These are phyloP conservation scores for Stramonita haemastoma DNA, from an alignment of 2,888 invertebrate genomes.

Conservation along the genomic window DNA sequence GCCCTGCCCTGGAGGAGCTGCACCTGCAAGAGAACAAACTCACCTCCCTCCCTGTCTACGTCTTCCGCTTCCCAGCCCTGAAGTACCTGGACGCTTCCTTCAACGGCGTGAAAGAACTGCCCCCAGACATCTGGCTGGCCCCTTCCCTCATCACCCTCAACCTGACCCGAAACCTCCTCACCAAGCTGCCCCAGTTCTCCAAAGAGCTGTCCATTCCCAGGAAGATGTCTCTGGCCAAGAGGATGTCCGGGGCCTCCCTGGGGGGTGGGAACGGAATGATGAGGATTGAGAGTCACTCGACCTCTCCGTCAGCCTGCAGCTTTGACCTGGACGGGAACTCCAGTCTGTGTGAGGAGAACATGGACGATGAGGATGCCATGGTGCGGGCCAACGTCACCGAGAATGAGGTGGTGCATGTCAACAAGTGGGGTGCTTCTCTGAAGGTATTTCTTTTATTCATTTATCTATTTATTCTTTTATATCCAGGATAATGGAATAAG, in stretches of 20 bases:
- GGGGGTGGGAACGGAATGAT: not conserved
- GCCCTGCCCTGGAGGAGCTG: conserved; percentile 86
- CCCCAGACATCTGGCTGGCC: conserved; percentile 68
- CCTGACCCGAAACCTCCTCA: conserved; percentile 47
- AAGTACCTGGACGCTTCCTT: conserved; percentile 90
- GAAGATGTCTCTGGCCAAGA: conserved; percentile 10
- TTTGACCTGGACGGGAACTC: conserved; percentile 37
- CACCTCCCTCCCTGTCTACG: conserved; percentile 87
- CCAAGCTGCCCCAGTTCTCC: conserved; percentile 45
- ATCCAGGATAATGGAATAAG: too few species aligned
- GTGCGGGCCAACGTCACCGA: conserved; percentile 32
- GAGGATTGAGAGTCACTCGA: conserved; percentile 12
- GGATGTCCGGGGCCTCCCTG: not conserved
- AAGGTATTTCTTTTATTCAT: too few species aligned
- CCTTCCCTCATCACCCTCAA: conserved; percentile 50
- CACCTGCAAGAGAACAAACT: conserved; percentile 91
- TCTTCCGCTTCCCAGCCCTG: conserved; percentile 89
- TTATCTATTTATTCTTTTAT: too few species aligned
- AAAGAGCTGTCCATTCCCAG: conserved; percentile 38
- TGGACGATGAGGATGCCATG: not conserved
- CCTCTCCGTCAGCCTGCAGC: conserved; percentile 37
- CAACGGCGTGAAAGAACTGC: conserved; percentile 89
- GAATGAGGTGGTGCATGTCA: conserved; percentile 55
- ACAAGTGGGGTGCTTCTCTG: conserved; percentile 53
- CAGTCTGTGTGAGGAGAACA: conserved; percentile 11